Percentiles rank a stretch among this genome's conserved stretches.
Evolutionary conservation across 2,113 vertebrate species (phyloP).

Genomic region (Cyanistes caeruleus): DNA sequence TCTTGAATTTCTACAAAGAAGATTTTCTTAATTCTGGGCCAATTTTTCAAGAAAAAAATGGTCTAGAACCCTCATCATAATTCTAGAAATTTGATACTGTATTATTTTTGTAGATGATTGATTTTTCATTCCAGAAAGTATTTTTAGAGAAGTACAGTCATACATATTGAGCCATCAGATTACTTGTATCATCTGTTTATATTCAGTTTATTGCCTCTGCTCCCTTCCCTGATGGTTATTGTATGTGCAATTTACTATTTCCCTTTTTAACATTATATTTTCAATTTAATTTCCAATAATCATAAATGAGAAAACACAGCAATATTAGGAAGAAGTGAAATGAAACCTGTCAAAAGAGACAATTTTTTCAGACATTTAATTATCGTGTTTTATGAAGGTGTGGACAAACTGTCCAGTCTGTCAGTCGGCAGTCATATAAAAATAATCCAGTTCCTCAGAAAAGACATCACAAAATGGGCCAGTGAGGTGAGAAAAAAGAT

Average conservation of each 20-base stretch:
- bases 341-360: background rate
- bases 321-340: background rate
- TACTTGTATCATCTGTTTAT: background rate
- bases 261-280: background rate
- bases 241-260: background rate
- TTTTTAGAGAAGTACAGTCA: background rate
- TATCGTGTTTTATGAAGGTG: background rate
- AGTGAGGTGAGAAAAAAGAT: background rate
- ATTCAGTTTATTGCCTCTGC: background rate
- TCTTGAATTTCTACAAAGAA: background rate
- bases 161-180: background rate
- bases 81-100: background rate
- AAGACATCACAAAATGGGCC: background rate
- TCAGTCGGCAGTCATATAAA: background rate
- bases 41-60: background rate
- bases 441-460: background rate
- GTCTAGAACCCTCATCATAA: background rate
- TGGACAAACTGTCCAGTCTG: background rate
- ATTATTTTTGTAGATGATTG: background rate
- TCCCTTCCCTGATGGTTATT: background rate
- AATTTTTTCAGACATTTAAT: background rate
- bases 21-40: background rate
- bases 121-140: background rate
- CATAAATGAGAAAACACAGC: background rate
- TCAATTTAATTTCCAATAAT: conserved; percentile 2